These are phyloP conservation scores for Diglossa cyanea DNA, from an alignment of 2,797 vertebrate species.

Conservation along the genomic window DNA sequence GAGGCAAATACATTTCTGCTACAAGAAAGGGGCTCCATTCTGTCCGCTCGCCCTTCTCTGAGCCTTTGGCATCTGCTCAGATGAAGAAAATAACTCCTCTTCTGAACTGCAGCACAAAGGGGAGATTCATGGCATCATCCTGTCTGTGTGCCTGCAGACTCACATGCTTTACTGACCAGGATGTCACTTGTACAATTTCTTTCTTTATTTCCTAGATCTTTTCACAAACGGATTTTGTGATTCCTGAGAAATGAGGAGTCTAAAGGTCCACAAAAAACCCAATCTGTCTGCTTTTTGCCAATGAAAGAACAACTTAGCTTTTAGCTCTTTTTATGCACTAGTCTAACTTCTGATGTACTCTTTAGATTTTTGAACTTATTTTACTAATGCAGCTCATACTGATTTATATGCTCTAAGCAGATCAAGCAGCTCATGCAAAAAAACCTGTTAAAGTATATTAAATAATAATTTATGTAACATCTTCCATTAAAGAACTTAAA, in stretches of 20 bases:
- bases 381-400: background rate
- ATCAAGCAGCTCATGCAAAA: background rate
- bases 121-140: background rate
- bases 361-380: slow-evolving; percentile 1
- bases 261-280: background rate
- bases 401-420: background rate
- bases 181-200: background rate
- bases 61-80: slow-evolving; percentile 1
- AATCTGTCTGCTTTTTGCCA: background rate
- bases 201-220: slow-evolving; percentile 22
- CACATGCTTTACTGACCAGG: background rate
- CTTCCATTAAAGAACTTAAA: slow-evolving; percentile 33
- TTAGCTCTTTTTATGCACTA: background rate
- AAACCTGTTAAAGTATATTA: background rate
- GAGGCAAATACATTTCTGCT: background rate
- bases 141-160: background rate
- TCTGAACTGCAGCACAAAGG: slow-evolving; percentile 38
- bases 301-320: background rate
- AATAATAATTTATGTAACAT: slow-evolving; percentile 36
- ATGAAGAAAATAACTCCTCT: slow-evolving; percentile 14
- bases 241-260: background rate
- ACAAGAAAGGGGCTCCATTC: background rate
- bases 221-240: slow-evolving; percentile 37
- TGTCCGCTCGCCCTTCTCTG: background rate
- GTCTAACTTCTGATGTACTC: background rate